Base-by-base conservation (phyloP, 2,797 vertebrate species). In the Brotogeris chrysoptera region DNA sequence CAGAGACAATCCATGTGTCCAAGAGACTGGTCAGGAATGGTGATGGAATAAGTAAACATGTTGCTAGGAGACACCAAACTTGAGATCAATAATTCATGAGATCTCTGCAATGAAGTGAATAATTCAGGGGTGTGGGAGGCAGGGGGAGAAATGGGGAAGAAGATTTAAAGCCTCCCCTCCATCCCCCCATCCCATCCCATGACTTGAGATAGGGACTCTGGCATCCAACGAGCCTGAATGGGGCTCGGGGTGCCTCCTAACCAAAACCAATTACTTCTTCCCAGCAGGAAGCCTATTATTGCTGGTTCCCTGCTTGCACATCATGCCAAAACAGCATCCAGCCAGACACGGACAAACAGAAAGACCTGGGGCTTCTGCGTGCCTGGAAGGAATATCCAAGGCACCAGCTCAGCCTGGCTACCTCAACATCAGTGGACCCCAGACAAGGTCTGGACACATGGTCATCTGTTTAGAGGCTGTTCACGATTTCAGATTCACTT, bases 31-130 rank as follows among this genome's bases (percentile, higher is more conserved):
- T 60, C 70, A 68, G 38, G 66, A 61, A 87, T 61, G 28, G 78
- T 8, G 18, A 28, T 85, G 46, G 76, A 90, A 70, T 86, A 66
- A 95, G 76, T 61, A 69, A 95, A 66, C 36, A 61, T 5, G 94
- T 97, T 96, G 94, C 96, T 95, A 95, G 88, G 93, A 95, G 88
- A 96, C 88, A 83, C 50, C 74, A 92, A 95, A 85, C 65, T 64
- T 64, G 27, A 76, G 86, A 92, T 93, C 88, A 91, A 83, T 95
- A 92, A 96, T 95, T 96, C 93, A 93, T 94, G 91, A 89, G 53
- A 27, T 79, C 36, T 86, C 83, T 71, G 70, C 71, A 39, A 82
- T 13, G 14, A 78, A 89, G 59, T 50, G 77, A 92, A 90, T 95
- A 93, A 95, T 93, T 95, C 30, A 77, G 55, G 59, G 50, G 6